Evolutionary conservation across 2,888 invertebrate species (phyloP).

Genomic region (Orthosia cruda): DNA sequence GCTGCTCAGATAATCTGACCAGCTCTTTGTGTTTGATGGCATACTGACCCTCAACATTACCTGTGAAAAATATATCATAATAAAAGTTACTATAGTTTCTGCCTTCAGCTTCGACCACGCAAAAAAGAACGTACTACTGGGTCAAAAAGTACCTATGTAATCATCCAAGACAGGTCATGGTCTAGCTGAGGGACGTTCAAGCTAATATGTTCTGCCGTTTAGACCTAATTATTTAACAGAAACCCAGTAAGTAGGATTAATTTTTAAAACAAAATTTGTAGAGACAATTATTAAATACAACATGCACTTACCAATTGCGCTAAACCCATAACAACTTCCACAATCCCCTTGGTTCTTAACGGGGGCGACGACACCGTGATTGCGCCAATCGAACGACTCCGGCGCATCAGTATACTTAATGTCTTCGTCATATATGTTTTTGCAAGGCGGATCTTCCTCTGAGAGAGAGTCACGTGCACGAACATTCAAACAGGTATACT

Average conservation of each 20-base stretch:
- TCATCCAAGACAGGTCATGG: too few relatives aligned
- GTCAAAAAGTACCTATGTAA: too few relatives aligned
- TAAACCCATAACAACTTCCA: conserved; percentile 95
- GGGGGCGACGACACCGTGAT: conserved; percentile 94
- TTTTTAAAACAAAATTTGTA: not conserved
- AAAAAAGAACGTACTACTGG: too few relatives aligned
- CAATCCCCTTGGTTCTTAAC: conserved; percentile 95
- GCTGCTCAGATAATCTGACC: conserved; percentile 44
- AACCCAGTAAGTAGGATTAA: not conserved
- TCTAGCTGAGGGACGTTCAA: too few relatives aligned
- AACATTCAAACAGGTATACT: not conserved
- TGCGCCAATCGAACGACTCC: conserved; percentile 93
- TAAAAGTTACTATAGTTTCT: too few relatives aligned
- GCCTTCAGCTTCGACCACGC: too few relatives aligned
- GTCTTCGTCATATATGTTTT: conserved; percentile 3
- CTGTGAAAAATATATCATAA: conserved; percentile 46
- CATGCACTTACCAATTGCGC: conserved; percentile 60
- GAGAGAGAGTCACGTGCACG: not conserved
- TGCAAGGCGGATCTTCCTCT: not conserved
- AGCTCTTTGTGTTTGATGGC: conserved; percentile 29
- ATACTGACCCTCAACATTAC: conserved; percentile 48
- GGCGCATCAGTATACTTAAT: conserved; percentile 54
- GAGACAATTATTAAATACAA: not conserved
- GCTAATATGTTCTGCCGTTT: too few relatives aligned
- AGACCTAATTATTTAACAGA: too few relatives aligned